Percentiles rank a stretch among this genome's conserved stretches.
Evolutionary conservation across 2,797 vertebrate genomes (phyloP).

Genomic region (Scomberomorus guttatus): DNA sequence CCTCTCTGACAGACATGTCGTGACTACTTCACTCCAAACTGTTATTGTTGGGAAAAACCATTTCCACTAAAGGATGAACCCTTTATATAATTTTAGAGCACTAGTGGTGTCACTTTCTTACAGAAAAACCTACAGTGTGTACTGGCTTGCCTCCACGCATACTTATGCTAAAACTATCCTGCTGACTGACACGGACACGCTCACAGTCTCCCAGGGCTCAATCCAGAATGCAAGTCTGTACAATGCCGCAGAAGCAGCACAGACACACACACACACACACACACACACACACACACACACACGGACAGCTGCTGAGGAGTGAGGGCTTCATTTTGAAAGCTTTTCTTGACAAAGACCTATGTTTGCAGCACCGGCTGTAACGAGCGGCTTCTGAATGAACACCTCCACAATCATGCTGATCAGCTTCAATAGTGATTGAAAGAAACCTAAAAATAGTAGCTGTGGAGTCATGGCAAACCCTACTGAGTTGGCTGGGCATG

Average conservation of each 20-base stretch:
- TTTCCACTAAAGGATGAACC: neutral
- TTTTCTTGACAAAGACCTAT: constrained; percentile 13
- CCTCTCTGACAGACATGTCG: constrained; percentile 20
- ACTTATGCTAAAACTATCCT: constrained; percentile 6
- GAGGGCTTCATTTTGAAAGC: constrained; percentile 16
- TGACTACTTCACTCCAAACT: constrained; percentile 32
- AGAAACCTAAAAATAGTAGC: constrained; percentile 60
- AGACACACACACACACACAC: constrained; percentile 6
- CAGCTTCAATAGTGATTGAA: constrained; percentile 21
- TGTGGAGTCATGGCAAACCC: constrained; percentile 42
- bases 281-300: constrained; percentile 3
- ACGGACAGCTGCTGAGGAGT: constrained; percentile 13
- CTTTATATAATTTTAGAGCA: neutral
- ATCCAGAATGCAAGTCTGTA: constrained; percentile 32
- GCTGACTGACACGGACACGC: neutral
- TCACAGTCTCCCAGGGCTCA: constrained; percentile 16
- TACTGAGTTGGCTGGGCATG: constrained; percentile 37
- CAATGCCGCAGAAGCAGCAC: constrained; percentile 19
- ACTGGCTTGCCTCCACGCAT: neutral
- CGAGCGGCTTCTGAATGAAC: constrained; percentile 36
- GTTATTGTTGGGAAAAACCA: neutral
- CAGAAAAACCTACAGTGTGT: constrained; percentile 5
- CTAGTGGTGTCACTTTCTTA: neutral
- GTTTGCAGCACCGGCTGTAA: constrained; percentile 13
- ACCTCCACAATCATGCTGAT: constrained; percentile 28